Conservation (phyloP, 2,888 invertebrate genomes). For the Notocelia uddmanniana region DNA sequence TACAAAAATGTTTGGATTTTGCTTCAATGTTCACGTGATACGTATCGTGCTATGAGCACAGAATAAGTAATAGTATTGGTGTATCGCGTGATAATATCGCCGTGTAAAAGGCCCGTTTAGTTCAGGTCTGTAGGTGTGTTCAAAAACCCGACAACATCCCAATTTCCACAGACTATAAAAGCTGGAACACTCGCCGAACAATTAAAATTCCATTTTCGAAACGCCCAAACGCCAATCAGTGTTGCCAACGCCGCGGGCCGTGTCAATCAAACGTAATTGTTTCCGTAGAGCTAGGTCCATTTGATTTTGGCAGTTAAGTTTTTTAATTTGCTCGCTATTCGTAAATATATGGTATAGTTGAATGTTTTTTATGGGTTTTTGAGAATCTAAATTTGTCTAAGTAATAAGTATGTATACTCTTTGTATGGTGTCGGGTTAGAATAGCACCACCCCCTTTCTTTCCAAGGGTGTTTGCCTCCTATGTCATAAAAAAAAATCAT, state of each 20-base stretch:
- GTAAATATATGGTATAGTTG: neutral
- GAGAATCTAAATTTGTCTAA: too few relatives aligned
- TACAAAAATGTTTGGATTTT: too few relatives aligned
- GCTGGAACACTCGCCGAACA: constrained; percentile 7
- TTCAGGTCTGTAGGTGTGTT: neutral
- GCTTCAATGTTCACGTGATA: too few relatives aligned
- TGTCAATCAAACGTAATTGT: constrained; percentile 52
- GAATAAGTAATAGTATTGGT: too few relatives aligned
- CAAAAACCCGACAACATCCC: neutral
- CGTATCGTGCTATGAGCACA: too few relatives aligned
- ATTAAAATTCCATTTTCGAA: constrained; percentile 28
- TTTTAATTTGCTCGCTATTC: constrained; percentile 9
- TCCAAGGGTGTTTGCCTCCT: too few relatives aligned
- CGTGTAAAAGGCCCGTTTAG: too few relatives aligned
- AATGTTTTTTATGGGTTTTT: neutral
- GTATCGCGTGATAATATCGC: too few relatives aligned
- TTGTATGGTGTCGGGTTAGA: too few relatives aligned
- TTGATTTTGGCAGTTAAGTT: constrained; percentile 23
- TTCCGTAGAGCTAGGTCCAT: constrained; percentile 19
- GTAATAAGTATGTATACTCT: too few relatives aligned
- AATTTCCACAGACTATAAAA: constrained; percentile 6
- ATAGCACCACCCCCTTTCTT: too few relatives aligned
- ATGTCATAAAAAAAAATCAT: too few relatives aligned
- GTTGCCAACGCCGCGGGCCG: constrained; percentile 51
- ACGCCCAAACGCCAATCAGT: constrained; percentile 22